Evolutionary conservation across 2,888 invertebrate genomes (phyloP).

Genomic region (Diadegma fenestrale): DNA sequence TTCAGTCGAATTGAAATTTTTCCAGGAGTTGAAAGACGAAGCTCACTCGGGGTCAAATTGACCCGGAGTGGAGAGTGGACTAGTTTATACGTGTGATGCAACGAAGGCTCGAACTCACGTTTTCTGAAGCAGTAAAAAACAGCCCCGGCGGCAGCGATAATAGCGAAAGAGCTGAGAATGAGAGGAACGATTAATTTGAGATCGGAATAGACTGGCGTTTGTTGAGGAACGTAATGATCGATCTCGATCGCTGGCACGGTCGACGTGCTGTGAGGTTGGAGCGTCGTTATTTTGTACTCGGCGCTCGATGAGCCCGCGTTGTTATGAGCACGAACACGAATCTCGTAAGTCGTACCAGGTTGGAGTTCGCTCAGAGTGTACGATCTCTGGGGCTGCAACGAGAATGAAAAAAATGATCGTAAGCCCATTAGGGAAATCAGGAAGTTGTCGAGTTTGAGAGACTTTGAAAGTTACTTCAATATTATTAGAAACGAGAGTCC

Average conservation of each 20-base stretch:
- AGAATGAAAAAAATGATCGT: not conserved
- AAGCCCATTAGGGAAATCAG: too few species aligned
- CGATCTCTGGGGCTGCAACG: conserved; percentile 88
- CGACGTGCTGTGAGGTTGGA: conserved; percentile 92
- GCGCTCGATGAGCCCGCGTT: conserved; percentile 94
- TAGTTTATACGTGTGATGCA: too few species aligned
- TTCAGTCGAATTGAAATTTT: too few species aligned
- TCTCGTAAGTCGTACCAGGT: conserved; percentile 87
- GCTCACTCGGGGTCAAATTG: not conserved
- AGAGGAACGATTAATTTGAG: conserved; percentile 83
- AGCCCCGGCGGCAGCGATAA: conserved; percentile 83
- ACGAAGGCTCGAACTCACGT: conserved; percentile 76
- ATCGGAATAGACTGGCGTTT: conserved; percentile 82
- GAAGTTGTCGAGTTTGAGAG: too few species aligned
- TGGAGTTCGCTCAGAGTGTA: conserved; percentile 92
- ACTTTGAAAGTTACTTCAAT: conserved; percentile 86
- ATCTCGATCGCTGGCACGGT: conserved; percentile 82
- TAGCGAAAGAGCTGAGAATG: conserved; percentile 82
- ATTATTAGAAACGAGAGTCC: conserved; percentile 93
- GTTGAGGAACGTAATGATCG: conserved; percentile 82
- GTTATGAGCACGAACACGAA: conserved; percentile 90
- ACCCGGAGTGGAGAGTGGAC: not conserved
- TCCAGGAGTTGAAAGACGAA: too few species aligned
- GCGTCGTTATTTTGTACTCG: conserved; percentile 94
- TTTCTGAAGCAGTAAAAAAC: conserved; percentile 84